These are phyloP conservation scores for Solea senegalensis DNA, from an alignment of 2,113 vertebrate species.

Conservation along the genomic window DNA sequence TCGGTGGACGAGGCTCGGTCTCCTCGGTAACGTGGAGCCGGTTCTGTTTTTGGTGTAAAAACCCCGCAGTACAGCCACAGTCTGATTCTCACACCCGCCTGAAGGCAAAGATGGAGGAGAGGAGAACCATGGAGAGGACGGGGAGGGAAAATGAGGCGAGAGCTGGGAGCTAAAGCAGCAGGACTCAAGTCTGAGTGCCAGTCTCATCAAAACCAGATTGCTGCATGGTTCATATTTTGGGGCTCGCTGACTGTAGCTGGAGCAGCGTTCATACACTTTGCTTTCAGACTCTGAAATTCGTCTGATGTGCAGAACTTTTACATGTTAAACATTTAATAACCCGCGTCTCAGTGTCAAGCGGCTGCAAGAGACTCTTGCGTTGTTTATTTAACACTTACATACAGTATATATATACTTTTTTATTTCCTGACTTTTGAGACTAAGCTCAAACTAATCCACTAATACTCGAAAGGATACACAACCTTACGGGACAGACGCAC, in stretches of 20 bases:
- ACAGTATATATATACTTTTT: no score
- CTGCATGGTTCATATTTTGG: conserved; percentile 20
- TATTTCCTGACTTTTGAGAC: conserved; percentile 10
- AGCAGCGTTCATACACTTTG: conserved; percentile 9
- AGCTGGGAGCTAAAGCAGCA: conserved; percentile 20
- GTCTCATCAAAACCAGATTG: conserved; percentile 33
- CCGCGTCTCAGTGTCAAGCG: not conserved
- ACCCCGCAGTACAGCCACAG: no score
- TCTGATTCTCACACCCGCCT: no score
- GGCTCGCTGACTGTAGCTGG: conserved; percentile 9
- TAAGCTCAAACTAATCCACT: not conserved
- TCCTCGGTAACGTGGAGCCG: no score
- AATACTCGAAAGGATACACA: not conserved
- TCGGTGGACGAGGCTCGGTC: no score
- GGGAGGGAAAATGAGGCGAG: conserved; percentile 12
- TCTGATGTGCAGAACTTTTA: conserved; percentile 32
- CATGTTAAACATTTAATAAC: conserved; percentile 48
- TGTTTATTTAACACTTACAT: no score
- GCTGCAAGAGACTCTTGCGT: conserved; percentile 5
- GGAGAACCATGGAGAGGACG: conserved; percentile 14
- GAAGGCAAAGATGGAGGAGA: conserved; percentile 9
- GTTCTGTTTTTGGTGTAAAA: no score
- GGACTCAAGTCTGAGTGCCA: conserved; percentile 26
- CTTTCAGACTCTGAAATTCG: conserved; percentile 21
- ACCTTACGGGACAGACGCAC: not conserved